Evolutionary conservation across 2,113 vertebrate species (phyloP), one percentile per base, ranked within the genome.

Genomic region (Cebus imitator): DNA sequence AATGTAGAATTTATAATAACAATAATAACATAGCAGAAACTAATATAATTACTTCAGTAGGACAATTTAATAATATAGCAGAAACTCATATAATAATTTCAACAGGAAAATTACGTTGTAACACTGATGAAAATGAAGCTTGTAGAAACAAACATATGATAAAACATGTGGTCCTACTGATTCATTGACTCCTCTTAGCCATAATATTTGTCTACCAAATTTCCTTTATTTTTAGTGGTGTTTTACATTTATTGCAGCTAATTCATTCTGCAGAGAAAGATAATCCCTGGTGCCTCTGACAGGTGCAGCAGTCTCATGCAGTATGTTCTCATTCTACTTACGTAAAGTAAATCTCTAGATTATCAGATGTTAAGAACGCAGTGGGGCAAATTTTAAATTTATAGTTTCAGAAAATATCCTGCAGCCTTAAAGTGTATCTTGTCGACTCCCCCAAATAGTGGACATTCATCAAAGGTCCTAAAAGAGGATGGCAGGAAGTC

Each of bases 131-230:
- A 93, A 87, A 72, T 25, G 12, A 84, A 64, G 35, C 40, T 20
- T n/a, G 43, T 45, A 81, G 87, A 81, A 14, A 66, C 5, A 61
- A 70, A n/a, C 55, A 72, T 75, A 70, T 58, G 68, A 96, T 87
- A 37, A 92, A 81, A 76, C 80, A 87, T 37, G 68, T 91, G 84
- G 50, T 64, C 75, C 52, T 58, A 48, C 68, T 76, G 84, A 88
- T 90, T 96, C 94, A 94, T 86, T 87, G 91, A 66, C 81, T 85
- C 50, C 50, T 91, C 50, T 90, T 58, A 80, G 76, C 55, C 76
- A 81, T 92, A 91, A 93, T 92, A 90, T 96, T 97, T 86, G 66
- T 58, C 30, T 43, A 91, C 50, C 48, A 43, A 7, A 0, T 3
- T 81, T 73, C 45, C 86, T 95, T 87, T 86, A 45, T 35, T 96